phyloP scores from a whole-genome alignment of 2,113 vertebrate species.

The Empidonax traillii region DNA sequence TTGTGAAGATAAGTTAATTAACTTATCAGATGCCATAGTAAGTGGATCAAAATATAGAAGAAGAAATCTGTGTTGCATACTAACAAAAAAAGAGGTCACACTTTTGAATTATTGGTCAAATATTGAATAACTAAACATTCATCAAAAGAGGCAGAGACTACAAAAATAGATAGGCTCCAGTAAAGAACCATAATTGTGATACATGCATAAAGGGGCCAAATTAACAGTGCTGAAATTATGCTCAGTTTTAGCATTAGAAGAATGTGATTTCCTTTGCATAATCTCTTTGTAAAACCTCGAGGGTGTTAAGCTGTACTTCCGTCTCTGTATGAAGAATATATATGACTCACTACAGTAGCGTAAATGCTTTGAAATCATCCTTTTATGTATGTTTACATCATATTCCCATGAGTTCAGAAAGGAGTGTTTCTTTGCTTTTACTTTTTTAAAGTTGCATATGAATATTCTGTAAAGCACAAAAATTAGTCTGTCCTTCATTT shows the following conservation, averaged over 20 bases:
- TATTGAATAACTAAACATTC: not conserved
- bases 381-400: not conserved
- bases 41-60: not conserved
- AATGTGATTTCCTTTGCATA: not conserved
- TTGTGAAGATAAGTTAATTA: not conserved
- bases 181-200: not conserved
- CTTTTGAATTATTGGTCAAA: not conserved
- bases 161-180: not conserved
- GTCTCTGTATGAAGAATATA: not conserved
- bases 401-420: not conserved
- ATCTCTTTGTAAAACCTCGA: not conserved
- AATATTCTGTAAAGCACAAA: not conserved
- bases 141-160: not conserved
- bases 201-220: not conserved
- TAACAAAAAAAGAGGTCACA: not conserved
- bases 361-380: not conserved
- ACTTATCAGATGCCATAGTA: not conserved
- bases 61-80: not conserved
- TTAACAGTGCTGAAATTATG: not conserved
- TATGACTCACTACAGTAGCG: not conserved
- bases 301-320: not conserved
- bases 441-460: not conserved
- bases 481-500: not conserved
- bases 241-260: not conserved
- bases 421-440: not conserved